phyloP scores from a whole-genome alignment of 2,113 vertebrate species.

The Lampris megalopsis region DNA sequence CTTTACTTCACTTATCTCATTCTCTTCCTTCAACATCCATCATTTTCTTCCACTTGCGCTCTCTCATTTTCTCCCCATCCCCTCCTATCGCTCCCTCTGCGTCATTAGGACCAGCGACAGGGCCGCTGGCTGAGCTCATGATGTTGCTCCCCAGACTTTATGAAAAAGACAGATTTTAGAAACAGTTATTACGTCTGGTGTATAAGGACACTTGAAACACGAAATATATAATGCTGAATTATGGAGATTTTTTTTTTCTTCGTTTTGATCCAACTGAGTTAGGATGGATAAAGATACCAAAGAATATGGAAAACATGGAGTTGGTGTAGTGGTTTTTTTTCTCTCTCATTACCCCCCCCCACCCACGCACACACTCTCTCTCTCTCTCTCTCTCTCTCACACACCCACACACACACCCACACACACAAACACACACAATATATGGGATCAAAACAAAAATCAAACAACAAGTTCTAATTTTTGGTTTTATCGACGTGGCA shows the following conservation, averaged over 20 bases:
- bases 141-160: constrained; percentile 17
- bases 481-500: no score
- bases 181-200: constrained; percentile 3
- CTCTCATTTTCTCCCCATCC: constrained; percentile 9
- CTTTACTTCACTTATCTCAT: constrained; percentile 32
- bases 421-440: no score
- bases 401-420: no score
- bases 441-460: no score
- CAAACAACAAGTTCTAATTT: no score
- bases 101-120: constrained; percentile 27
- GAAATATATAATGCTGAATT: no score
- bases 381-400: no score
- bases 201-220: background rate
- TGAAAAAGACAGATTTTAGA: constrained; percentile 2
- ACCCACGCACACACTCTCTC: background rate
- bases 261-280: background rate
- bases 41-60: constrained; percentile 8
- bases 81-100: constrained; percentile 8
- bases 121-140: constrained; percentile 42
- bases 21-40: background rate
- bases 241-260: no score
- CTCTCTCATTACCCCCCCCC: constrained; percentile 7
- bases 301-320: background rate
- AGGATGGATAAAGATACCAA: background rate
- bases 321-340: no score